phyloP scores from a whole-genome alignment of 1,140 invertebrate species.

The Bombus sibiricus region DNA sequence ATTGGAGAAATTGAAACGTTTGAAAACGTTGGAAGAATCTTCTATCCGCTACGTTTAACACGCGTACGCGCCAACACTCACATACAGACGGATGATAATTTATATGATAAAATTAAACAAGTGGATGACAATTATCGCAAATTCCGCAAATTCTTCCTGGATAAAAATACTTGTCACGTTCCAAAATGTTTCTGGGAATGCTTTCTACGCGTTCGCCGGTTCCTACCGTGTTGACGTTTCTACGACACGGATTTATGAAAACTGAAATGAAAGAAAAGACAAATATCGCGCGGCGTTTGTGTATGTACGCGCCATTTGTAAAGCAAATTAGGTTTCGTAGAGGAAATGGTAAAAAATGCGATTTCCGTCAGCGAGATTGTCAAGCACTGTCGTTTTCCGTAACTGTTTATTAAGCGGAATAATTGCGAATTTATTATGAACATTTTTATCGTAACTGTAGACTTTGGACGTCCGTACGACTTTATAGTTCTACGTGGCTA shows the following conservation, averaged over 20 bases:
- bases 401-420: too few species aligned
- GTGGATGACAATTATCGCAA: background rate
- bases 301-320: background rate
- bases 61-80: too few species aligned
- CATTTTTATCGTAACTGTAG: too few species aligned
- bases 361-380: too few species aligned
- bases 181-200: background rate
- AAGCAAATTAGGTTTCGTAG: background rate
- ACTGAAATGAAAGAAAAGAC: background rate
- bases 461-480: too few species aligned
- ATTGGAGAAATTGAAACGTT: too few species aligned
- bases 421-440: too few species aligned
- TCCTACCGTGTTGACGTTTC: too few species aligned
- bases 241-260: background rate
- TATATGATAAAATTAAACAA: conserved; percentile 8
- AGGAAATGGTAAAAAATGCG: background rate
- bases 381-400: too few species aligned
- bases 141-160: background rate
- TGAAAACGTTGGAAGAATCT: too few species aligned
- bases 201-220: background rate
- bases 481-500: too few species aligned
- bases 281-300: background rate
- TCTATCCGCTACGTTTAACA: too few species aligned
- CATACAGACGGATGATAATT: background rate
- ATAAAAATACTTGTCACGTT: background rate